Base-by-base conservation (phyloP, 2,797 vertebrate genomes). In the Hyperoplus lanceolatus region DNA sequence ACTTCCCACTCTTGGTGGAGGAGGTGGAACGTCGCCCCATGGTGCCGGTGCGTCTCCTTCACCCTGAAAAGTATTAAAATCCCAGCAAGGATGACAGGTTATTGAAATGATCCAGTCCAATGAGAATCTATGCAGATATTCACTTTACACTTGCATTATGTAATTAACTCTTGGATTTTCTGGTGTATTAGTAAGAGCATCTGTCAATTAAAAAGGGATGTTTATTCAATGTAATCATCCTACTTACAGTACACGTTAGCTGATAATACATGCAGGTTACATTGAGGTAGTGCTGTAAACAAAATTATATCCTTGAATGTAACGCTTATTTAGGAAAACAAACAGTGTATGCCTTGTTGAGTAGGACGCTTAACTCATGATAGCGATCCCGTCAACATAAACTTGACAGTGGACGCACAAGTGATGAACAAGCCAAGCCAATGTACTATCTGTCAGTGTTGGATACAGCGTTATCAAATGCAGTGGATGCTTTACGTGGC, bases 1-100 rank as follows among this genome's bases (percentile, higher is more conserved):
- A 99, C 81, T 99, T 99, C 90, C 98, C 98, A 96, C 98, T 99
- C 96, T 99, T 99, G 94, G 98, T 99, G 97, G 98, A 99, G 65
- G 97, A 99, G 29, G 98, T 99, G 16, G 98, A 99, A 90, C 98
- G 96, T 75, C 98, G 95, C 80, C 98, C 98, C 98, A 99, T 99
- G 84, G 87, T 96, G 92, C 48, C 73, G 48, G 57, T 70, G 16
- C 1, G 36, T 85, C 67, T 83, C 56, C 54, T 93, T 92, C 82
- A 91, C 86, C 80, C 92, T 93, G 81, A 0, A 5, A 75, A 83
- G 21, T 6, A 72, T 16, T 2, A 43, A 29, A 74, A 71, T 1
- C 1, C 4, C 15, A 72, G 2, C 2, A 43, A 70, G 45, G 6
- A 70, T 1, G 38, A 59, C 8, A 21, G 0, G 1, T 18, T 10